Percentiles rank a stretch among this genome's conserved stretches.
These are phyloP conservation scores for Empidonax traillii DNA, from an alignment of 2,113 vertebrate species.

Conservation along the genomic window DNA sequence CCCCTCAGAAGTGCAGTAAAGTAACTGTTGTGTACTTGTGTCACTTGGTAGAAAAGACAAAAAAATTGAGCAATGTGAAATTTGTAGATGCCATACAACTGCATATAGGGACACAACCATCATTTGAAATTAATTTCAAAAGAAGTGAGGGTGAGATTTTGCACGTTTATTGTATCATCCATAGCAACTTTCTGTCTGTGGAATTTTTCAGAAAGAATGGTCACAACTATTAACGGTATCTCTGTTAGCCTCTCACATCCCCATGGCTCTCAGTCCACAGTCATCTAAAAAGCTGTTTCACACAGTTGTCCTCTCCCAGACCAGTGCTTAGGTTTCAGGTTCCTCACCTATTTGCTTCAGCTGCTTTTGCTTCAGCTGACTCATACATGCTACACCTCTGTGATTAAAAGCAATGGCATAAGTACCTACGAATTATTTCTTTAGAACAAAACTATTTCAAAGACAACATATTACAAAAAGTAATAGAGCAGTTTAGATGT, in stretches of 20 bases:
- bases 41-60: not conserved
- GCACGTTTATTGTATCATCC: not conserved
- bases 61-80: not conserved
- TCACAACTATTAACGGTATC: not conserved
- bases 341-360: not conserved
- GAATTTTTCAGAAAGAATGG: not conserved
- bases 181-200: not conserved
- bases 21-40: not conserved
- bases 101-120: fast-evolving
- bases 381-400: not conserved
- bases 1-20: not conserved
- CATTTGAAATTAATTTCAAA: not conserved
- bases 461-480: not conserved
- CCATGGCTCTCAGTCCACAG: fast-evolving
- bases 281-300: not conserved
- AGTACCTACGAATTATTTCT: not conserved
- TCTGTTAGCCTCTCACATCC: not conserved
- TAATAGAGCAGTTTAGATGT: not conserved
- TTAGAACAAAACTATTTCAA: not conserved
- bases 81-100: not conserved
- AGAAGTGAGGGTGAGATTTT: not conserved
- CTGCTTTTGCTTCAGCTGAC: not conserved
- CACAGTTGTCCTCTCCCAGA: not conserved
- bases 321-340: not conserved
- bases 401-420: not conserved